phyloP scores from a whole-genome alignment of 1,140 invertebrate species.

The Epicauta chinensis region DNA sequence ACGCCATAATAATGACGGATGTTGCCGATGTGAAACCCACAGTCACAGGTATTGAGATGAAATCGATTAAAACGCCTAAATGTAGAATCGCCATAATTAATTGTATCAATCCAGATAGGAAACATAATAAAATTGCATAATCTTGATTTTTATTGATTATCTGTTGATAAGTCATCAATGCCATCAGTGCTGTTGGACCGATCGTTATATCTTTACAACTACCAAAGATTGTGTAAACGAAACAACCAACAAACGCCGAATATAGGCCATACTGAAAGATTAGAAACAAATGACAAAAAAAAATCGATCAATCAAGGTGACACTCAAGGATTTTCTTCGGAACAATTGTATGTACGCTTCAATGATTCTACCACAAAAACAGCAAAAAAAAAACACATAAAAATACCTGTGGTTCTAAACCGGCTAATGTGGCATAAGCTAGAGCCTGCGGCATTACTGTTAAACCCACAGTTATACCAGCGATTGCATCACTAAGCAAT shows the following conservation, averaged over 20 bases:
- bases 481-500: constrained; percentile 67
- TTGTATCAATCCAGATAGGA: constrained; percentile 77
- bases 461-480: constrained; percentile 78
- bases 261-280: constrained; percentile 85
- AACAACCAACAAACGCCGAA: constrained; percentile 86
- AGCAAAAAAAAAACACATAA: neutral
- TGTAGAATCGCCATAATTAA: constrained; percentile 76
- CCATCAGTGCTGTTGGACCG: constrained; percentile 78
- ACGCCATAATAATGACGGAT: constrained; percentile 83
- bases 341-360: no score
- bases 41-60: constrained; percentile 90
- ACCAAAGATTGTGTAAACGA: constrained; percentile 85
- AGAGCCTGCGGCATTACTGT: constrained; percentile 85
- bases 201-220: constrained; percentile 88
- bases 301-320: no score
- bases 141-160: constrained; percentile 59
- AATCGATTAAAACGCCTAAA: constrained; percentile 91
- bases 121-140: constrained; percentile 78
- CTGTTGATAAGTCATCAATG: constrained; percentile 74
- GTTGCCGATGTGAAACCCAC: constrained; percentile 92
- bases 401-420: constrained; percentile 69
- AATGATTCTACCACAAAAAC: no score
- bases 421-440: constrained; percentile 79
- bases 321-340: neutral
- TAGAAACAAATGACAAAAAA: constrained; percentile 29